Evolutionary conservation across 2,113 vertebrate genomes (phyloP).

Genomic region (Capreolus pygargus): DNA sequence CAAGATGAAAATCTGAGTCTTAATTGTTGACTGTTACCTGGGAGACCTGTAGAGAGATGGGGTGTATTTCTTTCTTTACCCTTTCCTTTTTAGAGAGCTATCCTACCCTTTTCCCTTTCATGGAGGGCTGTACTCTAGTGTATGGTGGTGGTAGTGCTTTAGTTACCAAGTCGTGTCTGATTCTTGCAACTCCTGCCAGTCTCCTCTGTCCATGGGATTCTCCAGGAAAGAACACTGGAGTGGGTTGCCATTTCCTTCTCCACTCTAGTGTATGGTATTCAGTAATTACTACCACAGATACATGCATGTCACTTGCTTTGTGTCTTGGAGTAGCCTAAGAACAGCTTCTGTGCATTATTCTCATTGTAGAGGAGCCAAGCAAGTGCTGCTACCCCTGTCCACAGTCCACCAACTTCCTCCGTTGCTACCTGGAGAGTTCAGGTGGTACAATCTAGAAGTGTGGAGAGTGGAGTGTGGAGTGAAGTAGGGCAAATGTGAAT

Average conservation of each 20-base stretch:
- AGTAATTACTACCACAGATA: not conserved
- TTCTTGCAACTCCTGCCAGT: rapidly evolving
- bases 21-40: not conserved
- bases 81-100: not conserved
- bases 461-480: not conserved
- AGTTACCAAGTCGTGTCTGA: not conserved
- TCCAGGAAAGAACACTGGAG: not conserved
- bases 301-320: not conserved
- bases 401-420: not conserved
- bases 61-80: not conserved
- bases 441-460: not conserved
- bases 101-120: not conserved
- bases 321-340: not conserved
- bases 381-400: not conserved
- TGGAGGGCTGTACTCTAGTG: not conserved
- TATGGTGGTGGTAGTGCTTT: not conserved
- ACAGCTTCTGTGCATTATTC: not conserved
- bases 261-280: not conserved
- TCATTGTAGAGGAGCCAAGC: not conserved
- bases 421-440: not conserved
- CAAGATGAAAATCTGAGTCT: not conserved
- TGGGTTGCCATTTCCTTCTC: not conserved
- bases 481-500: not conserved
- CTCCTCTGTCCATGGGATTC: not conserved
- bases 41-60: not conserved